phyloP scores from a whole-genome alignment of 2,113 vertebrate genomes.

The Psittacula cyanocephala region DNA sequence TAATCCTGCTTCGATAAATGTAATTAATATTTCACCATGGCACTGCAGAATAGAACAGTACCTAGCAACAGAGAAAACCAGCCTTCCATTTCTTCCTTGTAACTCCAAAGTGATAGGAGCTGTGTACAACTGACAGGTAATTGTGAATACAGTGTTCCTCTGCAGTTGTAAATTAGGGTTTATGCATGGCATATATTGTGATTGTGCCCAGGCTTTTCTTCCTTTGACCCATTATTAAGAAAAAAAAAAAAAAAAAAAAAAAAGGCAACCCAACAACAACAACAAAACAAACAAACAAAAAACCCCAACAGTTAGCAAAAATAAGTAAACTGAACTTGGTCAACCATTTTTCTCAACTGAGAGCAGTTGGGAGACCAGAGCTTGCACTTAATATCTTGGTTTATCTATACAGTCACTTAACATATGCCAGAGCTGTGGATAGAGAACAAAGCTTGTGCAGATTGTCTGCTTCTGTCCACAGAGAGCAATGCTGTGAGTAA shows the following conservation, averaged over 20 bases:
- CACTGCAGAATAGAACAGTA: slow-evolving; percentile 19
- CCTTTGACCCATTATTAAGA: neutral
- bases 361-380: neutral
- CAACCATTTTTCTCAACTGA: slow-evolving; percentile 1
- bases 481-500: neutral
- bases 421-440: neutral
- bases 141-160: neutral
- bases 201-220: neutral
- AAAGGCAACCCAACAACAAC: neutral
- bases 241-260: neutral
- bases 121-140: neutral
- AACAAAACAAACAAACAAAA: neutral
- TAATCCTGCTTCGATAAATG: slow-evolving; percentile 46
- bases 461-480: slow-evolving; percentile 5
- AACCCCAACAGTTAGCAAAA: neutral
- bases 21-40: slow-evolving; percentile 60
- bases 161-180: neutral
- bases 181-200: neutral
- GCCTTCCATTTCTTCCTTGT: neutral
- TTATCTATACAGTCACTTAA: neutral
- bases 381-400: neutral
- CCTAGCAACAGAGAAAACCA: neutral
- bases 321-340: neutral
- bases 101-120: neutral
- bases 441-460: slow-evolving; percentile 11